Conservation (phyloP, 2,113 vertebrate species). For the Sphaerodactylus townsendi region DNA sequence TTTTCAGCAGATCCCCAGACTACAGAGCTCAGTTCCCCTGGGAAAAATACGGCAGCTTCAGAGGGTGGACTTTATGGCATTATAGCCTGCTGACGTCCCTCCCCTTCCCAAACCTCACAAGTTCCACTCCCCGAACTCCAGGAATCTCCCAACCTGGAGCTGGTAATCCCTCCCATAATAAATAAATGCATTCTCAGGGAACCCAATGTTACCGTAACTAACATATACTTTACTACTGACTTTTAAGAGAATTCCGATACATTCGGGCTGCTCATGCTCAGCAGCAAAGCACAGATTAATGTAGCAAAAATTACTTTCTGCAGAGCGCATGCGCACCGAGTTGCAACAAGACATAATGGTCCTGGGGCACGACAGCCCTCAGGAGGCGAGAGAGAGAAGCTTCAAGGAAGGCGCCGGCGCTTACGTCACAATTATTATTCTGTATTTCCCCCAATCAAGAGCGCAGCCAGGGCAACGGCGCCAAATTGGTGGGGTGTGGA, state of each 20-base stretch:
- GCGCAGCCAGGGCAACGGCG: slow-evolving; percentile 17
- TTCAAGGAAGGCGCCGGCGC: background rate
- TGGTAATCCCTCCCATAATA: too few species aligned
- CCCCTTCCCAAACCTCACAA: too few species aligned
- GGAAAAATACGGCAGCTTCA: too few species aligned
- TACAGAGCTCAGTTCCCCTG: too few species aligned
- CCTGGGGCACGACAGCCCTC: background rate
- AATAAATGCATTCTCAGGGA: background rate
- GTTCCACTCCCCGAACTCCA: too few species aligned
- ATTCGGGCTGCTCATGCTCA: too few species aligned
- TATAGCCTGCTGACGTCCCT: too few species aligned
- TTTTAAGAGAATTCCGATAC: background rate
- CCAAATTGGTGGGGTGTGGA: slow-evolving; percentile 17
- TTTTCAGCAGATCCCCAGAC: too few species aligned
- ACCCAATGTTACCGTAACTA: background rate
- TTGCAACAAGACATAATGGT: fast-evolving
- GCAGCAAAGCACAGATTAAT: background rate
- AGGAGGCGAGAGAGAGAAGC: background rate
- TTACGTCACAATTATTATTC: background rate
- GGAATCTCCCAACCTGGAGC: too few species aligned
- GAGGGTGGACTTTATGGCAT: too few species aligned
- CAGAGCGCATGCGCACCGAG: background rate
- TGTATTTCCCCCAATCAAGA: background rate
- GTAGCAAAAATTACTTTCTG: too few species aligned
- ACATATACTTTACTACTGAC: background rate